Conservation (phyloP, 2,888 invertebrate species). For the Chrysomela aeneicollis region DNA sequence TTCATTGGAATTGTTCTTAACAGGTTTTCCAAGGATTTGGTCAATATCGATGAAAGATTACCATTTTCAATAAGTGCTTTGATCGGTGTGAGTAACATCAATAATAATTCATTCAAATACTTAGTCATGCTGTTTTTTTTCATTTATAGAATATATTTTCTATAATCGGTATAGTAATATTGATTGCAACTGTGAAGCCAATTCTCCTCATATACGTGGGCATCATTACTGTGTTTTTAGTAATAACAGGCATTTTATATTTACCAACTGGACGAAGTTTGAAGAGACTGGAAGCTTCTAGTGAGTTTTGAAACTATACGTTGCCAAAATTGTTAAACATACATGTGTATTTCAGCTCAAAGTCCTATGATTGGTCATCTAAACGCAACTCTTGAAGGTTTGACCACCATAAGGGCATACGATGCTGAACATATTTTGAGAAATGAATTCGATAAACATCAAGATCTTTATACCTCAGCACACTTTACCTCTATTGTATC, state of each 20-base stretch:
- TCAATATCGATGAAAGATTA: slow-evolving; percentile 49
- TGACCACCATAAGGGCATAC: slow-evolving; percentile 58
- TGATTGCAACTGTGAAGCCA: slow-evolving; percentile 44
- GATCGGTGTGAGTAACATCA: slow-evolving; percentile 40
- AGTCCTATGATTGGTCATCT: slow-evolving; percentile 58
- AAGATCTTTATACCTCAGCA: slow-evolving; percentile 56
- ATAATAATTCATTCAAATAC: not conserved
- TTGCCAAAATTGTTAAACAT: not conserved
- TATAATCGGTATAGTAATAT: slow-evolving; percentile 37
- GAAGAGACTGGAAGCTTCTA: slow-evolving; percentile 50
- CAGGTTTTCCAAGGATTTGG: slow-evolving; percentile 52
- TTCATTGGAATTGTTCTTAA: slow-evolving; percentile 53
- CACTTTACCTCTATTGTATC: slow-evolving; percentile 51
- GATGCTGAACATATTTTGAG: slow-evolving; percentile 52
- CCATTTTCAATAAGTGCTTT: slow-evolving; percentile 44
- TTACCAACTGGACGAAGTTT: slow-evolving; percentile 50
- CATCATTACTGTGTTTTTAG: slow-evolving; percentile 41
- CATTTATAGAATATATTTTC: slow-evolving; percentile 41
- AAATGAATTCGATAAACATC: slow-evolving; percentile 56
- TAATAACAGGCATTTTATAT: slow-evolving; percentile 43
- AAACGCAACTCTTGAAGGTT: slow-evolving; percentile 57
- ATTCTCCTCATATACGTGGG: slow-evolving; percentile 44
- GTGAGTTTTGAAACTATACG: slow-evolving; percentile 41
- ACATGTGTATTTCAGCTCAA: slow-evolving; percentile 45
- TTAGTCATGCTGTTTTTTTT: slow-evolving; percentile 22